Conservation (phyloP, 1,140 invertebrate species). For the Lucilia cuprina region DNA sequence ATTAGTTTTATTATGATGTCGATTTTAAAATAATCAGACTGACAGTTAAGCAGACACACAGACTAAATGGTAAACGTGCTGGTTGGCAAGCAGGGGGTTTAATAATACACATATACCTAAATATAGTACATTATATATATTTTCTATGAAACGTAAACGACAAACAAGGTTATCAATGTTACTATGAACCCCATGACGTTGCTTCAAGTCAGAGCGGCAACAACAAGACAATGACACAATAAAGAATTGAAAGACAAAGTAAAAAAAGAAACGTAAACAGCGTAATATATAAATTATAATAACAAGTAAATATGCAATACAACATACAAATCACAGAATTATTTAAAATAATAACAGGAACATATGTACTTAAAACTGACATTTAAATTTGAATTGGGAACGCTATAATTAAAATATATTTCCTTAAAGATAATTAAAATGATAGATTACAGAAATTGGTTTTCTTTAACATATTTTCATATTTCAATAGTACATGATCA, state of each 20-base stretch:
- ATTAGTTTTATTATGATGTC: no score
- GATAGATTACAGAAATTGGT: background rate
- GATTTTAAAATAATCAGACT: no score
- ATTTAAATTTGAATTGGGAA: background rate
- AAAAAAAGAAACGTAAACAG: background rate
- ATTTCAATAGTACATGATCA: slow-evolving; percentile 87
- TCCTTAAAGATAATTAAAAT: background rate
- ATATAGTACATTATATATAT: background rate
- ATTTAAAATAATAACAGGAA: background rate
- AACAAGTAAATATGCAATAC: background rate
- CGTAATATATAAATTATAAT: background rate
- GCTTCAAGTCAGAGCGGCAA: background rate
- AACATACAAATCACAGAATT: background rate
- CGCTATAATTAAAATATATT: background rate
- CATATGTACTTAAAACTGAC: no score
- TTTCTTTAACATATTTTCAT: slow-evolving; percentile 58
- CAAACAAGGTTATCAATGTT: slow-evolving; percentile 26
- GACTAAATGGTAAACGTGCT: background rate
- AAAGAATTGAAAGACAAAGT: background rate
- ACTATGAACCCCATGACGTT: slow-evolving; percentile 24
- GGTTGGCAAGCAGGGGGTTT: background rate
- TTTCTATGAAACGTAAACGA: background rate
- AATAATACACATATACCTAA: no score
- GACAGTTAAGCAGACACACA: background rate
- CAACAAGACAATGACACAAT: background rate